Evolutionary conservation across 2,113 vertebrate genomes (phyloP), one percentile per base, ranked within the genome.

Genomic region (Elaphurus davidianus): DNA sequence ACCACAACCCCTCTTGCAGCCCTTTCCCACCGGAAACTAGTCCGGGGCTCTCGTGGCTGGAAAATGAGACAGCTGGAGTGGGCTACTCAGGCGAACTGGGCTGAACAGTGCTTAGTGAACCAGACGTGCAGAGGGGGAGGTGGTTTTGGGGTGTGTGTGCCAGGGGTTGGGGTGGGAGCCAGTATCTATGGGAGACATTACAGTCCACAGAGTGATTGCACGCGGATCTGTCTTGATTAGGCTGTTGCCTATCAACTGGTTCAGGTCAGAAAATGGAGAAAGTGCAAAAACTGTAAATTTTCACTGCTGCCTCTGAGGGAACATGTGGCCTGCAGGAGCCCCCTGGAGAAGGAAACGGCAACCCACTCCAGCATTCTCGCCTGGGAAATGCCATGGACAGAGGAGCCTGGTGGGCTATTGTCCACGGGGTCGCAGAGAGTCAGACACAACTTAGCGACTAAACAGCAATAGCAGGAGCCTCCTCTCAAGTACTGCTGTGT

Each of bases 241-340:
- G 55, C 30, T 84, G n/a, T 7, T 74, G 5, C 43, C 50, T 33
- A 28, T 19, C 52, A 45, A 47, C 43, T 71, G n/a, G 90, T 94
- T 96, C 25, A 27, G 50, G 19, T 91, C 92, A 95, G 60, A 89
- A 96, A 71, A 91, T 60, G 25, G 30, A 92, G 25, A 79, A 95
- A 95, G 83, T 50, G 19, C 17, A 54, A 8, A 57, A 45, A 33
- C 16, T 33, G 23, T 87, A 19, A 52, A 13, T 30, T 52, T 84
- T 88, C 36, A 91, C 11, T n/a, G 45, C 28, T 85, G 57, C n/a
- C 19, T 95, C 81, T 71, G 45, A 89, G 28, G 79, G 71, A 82
- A 47, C 27, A 19, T 5, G 33, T 30, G 71, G 85, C 57, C 55
- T 52, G 71, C 16, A 54, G 67, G 81, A 78, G 3, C 40, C 50